These are phyloP conservation scores for Cladopsammia gracilis DNA, from an alignment of 64 coral and sea anemone genomes.

Conservation along the genomic window DNA sequence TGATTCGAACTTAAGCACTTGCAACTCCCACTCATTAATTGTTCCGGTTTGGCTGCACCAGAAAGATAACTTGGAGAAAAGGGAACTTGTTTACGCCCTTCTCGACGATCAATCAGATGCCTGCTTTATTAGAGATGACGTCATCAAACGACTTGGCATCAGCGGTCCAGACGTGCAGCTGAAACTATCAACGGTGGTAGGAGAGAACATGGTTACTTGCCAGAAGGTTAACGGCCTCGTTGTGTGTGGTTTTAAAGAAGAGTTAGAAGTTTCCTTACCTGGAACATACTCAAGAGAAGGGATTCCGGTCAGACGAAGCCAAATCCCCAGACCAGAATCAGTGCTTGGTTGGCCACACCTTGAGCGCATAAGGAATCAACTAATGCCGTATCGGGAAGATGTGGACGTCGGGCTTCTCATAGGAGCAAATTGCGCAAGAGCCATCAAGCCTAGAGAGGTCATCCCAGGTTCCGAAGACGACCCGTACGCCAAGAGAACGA, in stretches of 20 bases:
- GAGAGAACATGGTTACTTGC: background rate
- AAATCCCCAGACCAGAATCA: background rate
- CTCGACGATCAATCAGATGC: conserved; percentile 70
- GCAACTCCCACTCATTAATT: too few species aligned
- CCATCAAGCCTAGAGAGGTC: conserved; percentile 29
- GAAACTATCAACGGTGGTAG: conserved; percentile 48
- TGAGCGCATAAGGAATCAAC: background rate
- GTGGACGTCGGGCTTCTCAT: background rate
- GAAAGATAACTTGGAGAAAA: background rate
- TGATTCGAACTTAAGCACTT: too few species aligned
- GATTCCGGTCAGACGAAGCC: background rate
- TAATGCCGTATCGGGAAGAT: background rate
- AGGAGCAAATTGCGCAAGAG: conserved; percentile 1
- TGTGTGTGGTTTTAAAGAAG: conserved; percentile 38
- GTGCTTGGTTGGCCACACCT: conserved; percentile 9
- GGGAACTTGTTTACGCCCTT: conserved; percentile 58
- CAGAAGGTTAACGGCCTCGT: conserved; percentile 47
- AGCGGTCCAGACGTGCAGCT: background rate
- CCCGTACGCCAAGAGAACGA: background rate
- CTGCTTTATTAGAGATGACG: conserved; percentile 35
- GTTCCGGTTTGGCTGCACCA: conserved; percentile 54
- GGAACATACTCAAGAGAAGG: background rate
- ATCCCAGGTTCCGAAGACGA: background rate
- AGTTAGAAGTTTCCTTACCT: background rate
- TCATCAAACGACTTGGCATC: background rate